Evolutionary conservation across 2,888 invertebrate species (phyloP), one percentile per base, ranked within the genome.

Genomic region (Cryptophagus acutangulus): DNA sequence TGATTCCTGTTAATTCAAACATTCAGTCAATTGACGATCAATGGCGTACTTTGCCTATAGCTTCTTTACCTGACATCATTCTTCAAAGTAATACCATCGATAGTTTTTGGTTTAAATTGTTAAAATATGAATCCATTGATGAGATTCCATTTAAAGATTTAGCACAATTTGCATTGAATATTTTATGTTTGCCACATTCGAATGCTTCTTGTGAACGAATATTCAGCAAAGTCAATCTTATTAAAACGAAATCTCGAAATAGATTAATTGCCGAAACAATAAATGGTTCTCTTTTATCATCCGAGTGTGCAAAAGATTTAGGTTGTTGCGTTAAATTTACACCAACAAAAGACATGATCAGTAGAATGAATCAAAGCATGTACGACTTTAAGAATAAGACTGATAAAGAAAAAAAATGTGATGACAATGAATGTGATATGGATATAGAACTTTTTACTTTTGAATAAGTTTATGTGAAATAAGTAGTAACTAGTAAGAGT

Each of bases 141-240:
- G 26, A 26, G 3, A 12, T 26, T 8, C n/a, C 3, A 3, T 31
- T 31, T 31, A 31, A 15, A 31, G 12, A 31, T 6, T 31, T 31
- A n/a, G 31, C 31, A 15, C 15, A 5, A 9, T 31, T 31, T 31
- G 31, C 16, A 15, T 34, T 36, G 10, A 24, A 34, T 17, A 9
- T 40, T 2, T 36, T 40, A 20, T 15, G 9, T 6, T 2, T 29
- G 2, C 40, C 40, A 15, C 40, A 40, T 18, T 40, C 40, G 4
- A 40, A 29, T 28, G 40, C 40, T 3, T 4, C 9, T 2, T 40
- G 40, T 17, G 40, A 40, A 17, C n/a, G 26, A n/a, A n/a, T 26
- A 12, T 26, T 26, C 9, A 26, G 26, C 9, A 26, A 26, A 26
- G 26, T 26, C 3, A 4, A 26, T 26, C 12, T 8, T 3, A 26